Conservation (phyloP, 1,140 invertebrate species). For the Dendrolimus punctatus region DNA sequence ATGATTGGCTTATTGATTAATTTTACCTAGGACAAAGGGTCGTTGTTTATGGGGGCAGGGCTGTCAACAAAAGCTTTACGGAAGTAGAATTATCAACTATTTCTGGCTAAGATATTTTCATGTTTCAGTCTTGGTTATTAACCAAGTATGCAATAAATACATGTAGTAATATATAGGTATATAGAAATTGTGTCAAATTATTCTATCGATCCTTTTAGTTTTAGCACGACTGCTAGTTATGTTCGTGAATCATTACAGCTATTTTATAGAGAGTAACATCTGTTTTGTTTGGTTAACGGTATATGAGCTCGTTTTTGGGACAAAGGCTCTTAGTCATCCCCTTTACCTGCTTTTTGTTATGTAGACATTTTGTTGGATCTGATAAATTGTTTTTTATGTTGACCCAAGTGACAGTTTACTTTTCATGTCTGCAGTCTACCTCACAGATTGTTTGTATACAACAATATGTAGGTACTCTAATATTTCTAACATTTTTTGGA, state of each 20-base stretch:
- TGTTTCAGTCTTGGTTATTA: slow-evolving; percentile 13
- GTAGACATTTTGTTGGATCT: slow-evolving; percentile 20
- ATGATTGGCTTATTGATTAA: slow-evolving; percentile 57
- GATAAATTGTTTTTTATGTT: slow-evolving; percentile 10
- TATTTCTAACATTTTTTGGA: too few relatives aligned
- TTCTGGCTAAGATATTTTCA: slow-evolving; percentile 4
- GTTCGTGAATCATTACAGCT: slow-evolving; percentile 38
- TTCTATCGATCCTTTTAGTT: slow-evolving; percentile 50
- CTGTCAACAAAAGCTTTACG: slow-evolving; percentile 68
- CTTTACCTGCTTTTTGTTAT: slow-evolving; percentile 52
- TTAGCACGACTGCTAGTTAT: slow-evolving; percentile 20
- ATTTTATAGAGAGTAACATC: slow-evolving; percentile 41
- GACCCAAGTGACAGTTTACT: slow-evolving; percentile 5
- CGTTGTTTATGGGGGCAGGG: slow-evolving; percentile 69
- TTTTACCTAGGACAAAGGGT: slow-evolving; percentile 60
- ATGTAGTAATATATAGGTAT: too few relatives aligned
- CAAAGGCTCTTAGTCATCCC: slow-evolving; percentile 61
- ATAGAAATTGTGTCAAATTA: slow-evolving; percentile 33
- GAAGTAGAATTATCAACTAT: slow-evolving; percentile 42
- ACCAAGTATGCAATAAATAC: slow-evolving; percentile 7
- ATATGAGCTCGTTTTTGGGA: slow-evolving; percentile 53
- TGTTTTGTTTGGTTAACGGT: slow-evolving; percentile 65
- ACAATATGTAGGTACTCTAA: neutral
- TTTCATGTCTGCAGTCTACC: too few relatives aligned
- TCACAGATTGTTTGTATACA: neutral